Evolutionary conservation across 1,140 invertebrate genomes (phyloP), one percentile per base, ranked within the genome.

Genomic region (Hyles euphorbiae): DNA sequence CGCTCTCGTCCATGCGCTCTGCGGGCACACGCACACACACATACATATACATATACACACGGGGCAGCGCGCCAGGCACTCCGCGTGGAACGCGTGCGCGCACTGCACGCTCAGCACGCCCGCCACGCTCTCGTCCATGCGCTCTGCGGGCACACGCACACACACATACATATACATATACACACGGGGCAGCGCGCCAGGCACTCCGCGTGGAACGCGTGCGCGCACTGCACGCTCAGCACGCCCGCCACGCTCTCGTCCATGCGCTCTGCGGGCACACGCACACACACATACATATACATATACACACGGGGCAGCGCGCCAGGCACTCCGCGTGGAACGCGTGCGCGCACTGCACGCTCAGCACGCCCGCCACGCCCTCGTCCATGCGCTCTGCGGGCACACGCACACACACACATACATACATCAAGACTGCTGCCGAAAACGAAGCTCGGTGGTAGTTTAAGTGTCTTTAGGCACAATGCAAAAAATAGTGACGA

Each of bases 121-220:
- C 87, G 99, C 98, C 1, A 99, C 96, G 64, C 96, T 97, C 88
- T 99, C 98, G 88, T 99, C 98, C 98, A 97, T 99, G 70, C 97
- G 92, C 87, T 99, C 98, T 78, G 98, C 83, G n/a, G 1, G 3
- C 11, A n/a, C n/a, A n/a, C n/a, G n/a, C n/a, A n/a, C n/a, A 9
- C 36, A 58, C 45, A 44, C 34, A 49, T 4, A 3, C 7, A 3
- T 36, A 7, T 36, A 36, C 36, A 36, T 36, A 4, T 36, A 36
- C 36, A 36, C 3, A 36, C 36, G n/a, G n/a, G n/a, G n/a, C 98
- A 99, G 84, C 99, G 96, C 55, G 96, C 93, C 36, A 99, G 90
- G 88, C 98, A 99, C 68, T 93, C 94, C 11, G 96, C 94, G 90
- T 99, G 99, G 88, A 99, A 99, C 0, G 97, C 95, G 89, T 99